A percentile compares a stretch with the other conserved stretches of the same genome.
Conservation (phyloP, 1,140 invertebrate genomes). For the Olivierus martensii region DNA sequence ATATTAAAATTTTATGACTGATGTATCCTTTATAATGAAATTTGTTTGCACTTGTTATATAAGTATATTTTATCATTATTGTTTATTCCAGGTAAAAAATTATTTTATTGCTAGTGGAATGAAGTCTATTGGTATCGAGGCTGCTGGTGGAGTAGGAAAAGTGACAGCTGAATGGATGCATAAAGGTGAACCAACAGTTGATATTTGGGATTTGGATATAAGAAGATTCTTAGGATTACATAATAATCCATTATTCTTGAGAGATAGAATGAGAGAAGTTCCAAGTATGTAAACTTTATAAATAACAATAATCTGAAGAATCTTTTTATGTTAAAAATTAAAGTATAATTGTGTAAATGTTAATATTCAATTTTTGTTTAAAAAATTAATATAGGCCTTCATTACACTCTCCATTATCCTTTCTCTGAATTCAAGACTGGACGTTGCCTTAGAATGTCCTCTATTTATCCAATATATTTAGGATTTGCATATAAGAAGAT, state of each 20-base stretch:
- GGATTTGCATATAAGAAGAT: slow-evolving; percentile 80
- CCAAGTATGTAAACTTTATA: slow-evolving; percentile 49
- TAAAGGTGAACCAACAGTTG: slow-evolving; percentile 55
- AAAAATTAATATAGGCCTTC: slow-evolving; percentile 26
- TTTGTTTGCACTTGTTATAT: too few species aligned
- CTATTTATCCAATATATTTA: slow-evolving; percentile 91
- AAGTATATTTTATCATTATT: too few species aligned
- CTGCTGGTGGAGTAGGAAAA: slow-evolving; percentile 85
- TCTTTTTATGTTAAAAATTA: too few species aligned
- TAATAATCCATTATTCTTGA: slow-evolving; percentile 87
- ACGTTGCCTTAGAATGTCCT: slow-evolving; percentile 84
- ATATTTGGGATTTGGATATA: slow-evolving; percentile 84
- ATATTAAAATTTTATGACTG: too few species aligned
- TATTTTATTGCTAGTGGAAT: slow-evolving; percentile 93
- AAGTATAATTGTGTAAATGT: background rate
- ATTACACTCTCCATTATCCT: slow-evolving; percentile 70
- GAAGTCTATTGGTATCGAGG: slow-evolving; percentile 83
- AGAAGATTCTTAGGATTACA: slow-evolving; percentile 85
- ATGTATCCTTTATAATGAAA: too few species aligned
- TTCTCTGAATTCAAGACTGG: slow-evolving; percentile 64
- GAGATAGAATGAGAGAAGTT: slow-evolving; percentile 84
- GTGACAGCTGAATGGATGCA: slow-evolving; percentile 79
- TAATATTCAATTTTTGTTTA: background rate
- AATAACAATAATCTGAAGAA: slow-evolving; percentile 77
- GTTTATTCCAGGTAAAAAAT: slow-evolving; percentile 55